Base-by-base conservation (phyloP, 2,888 invertebrate species). In the Diarsia dahlii region DNA sequence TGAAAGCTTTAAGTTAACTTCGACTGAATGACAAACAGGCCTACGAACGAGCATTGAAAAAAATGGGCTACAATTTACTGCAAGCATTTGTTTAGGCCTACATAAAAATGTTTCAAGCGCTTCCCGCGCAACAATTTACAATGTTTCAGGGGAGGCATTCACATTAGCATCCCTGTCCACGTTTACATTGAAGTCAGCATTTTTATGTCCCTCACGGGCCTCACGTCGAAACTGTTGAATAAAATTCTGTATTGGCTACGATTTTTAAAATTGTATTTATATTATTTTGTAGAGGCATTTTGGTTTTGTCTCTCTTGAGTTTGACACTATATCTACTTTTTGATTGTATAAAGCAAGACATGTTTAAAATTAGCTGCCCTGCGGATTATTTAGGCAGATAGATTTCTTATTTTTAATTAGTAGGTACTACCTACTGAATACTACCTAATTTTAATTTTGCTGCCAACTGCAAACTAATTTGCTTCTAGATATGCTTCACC, bases 61-160 rank as follows among this genome's bases (percentile, higher is more conserved):
- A 86, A 80, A 80, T 65, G 12, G 23, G 18, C 20, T 62, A 45
- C 64, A n/a, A 72, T 76, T 72, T 74, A 3, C 50, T 66, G n/a
- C 64, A 84, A 70, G 66, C 64, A 74, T 86, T 83, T 74, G 56
- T 76, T 72, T 67, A 52, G 46, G 20, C 20, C 56, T 54, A 73
- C 62, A 63, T 58, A 75, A 67, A 75, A 83, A 64, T 45, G 15
- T 68, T 86, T 76, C 71, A 52, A 70, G 62, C 54, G 68, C 34
- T 58, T 39, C 60, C 58, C 52, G 39, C 46, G n/a, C 65, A 78
- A 80, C 63, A 81, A 82, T 78, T 76, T 78, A 54, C 54, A 74
- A 66, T 58, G 46, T 73, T 82, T 72, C 45, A 70, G 65, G 56
- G 48, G 46, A 76, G 60, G 71, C 18, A 82, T 85, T 82, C 63